Conservation (phyloP, 2,888 invertebrate species). For the Amphipyra berbera region DNA sequence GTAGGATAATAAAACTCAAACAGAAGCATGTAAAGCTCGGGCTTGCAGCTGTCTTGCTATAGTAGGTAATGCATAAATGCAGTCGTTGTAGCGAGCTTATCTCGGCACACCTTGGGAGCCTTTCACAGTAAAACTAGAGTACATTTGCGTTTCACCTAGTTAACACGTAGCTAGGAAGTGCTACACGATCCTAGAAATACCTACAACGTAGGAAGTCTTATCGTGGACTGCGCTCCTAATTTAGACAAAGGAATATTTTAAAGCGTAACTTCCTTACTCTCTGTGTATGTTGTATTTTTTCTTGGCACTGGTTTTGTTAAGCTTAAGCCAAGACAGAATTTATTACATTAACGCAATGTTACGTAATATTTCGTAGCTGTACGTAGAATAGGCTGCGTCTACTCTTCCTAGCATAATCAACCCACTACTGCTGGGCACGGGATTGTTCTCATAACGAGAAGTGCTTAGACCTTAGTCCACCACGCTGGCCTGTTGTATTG, state of each 20-base stretch:
- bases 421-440: no score
- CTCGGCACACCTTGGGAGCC: conserved; percentile 12
- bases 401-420: no score
- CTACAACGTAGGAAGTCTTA: conserved; percentile 1
- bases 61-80: conserved; percentile 34
- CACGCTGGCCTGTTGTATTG: no score
- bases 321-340: conserved; percentile 36
- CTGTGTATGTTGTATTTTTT: conserved; percentile 23
- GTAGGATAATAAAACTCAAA: not conserved
- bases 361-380: conserved; percentile 5
- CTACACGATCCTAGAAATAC: no score
- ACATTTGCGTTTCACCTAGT: conserved; percentile 3
- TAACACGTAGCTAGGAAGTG: not conserved
- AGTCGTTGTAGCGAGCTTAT: conserved; percentile 16
- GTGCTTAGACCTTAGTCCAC: no score
- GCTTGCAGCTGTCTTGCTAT: conserved; percentile 2
- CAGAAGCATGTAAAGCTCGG: not conserved
- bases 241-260: conserved; percentile 14
- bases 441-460: no score
- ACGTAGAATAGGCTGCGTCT: not conserved
- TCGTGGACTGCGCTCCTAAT: conserved; percentile 26
- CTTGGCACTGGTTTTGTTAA: conserved; percentile 37
- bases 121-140: not conserved
- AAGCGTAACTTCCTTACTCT: conserved; percentile 8
- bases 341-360: conserved; percentile 29